Percentiles rank a stretch among this genome's conserved stretches.
phyloP scores from a whole-genome alignment of 2,113 vertebrate genomes.

The Antigone vipio region DNA sequence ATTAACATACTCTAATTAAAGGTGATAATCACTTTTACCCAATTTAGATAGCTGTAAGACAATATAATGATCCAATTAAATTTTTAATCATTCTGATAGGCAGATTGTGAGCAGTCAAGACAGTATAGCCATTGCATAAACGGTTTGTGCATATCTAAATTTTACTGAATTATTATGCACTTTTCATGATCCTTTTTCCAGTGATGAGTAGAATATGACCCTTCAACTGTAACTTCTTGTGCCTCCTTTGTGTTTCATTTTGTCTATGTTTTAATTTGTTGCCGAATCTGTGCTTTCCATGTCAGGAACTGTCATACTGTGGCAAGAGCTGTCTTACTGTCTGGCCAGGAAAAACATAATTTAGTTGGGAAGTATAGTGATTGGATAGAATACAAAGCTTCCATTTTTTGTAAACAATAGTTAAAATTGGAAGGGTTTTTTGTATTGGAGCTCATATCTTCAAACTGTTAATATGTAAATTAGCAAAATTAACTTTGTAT shows the following conservation, averaged over 20 bases:
- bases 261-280: background rate
- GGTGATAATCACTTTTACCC: slow-evolving; percentile 35
- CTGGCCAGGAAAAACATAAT: background rate
- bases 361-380: background rate
- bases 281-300: background rate
- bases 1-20: slow-evolving; percentile 19
- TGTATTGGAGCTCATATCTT: background rate
- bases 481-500: background rate
- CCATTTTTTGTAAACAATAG: slow-evolving; percentile 14
- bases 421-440: background rate
- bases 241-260: background rate
- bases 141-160: background rate
- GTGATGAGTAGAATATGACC: background rate
- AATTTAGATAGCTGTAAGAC: slow-evolving; percentile 1
- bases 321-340: background rate
- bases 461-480: background rate
- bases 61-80: slow-evolving; percentile 12
- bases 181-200: background rate
- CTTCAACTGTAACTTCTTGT: background rate
- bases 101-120: background rate
- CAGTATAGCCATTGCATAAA: background rate
- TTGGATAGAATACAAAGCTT: slow-evolving; percentile 20
- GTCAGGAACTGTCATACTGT: background rate
- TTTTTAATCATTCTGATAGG: background rate
- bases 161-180: background rate